Evolutionary conservation across 2,888 invertebrate genomes (phyloP), one percentile per base, ranked within the genome.

Genomic region (Drosophila hamatofila): DNA sequence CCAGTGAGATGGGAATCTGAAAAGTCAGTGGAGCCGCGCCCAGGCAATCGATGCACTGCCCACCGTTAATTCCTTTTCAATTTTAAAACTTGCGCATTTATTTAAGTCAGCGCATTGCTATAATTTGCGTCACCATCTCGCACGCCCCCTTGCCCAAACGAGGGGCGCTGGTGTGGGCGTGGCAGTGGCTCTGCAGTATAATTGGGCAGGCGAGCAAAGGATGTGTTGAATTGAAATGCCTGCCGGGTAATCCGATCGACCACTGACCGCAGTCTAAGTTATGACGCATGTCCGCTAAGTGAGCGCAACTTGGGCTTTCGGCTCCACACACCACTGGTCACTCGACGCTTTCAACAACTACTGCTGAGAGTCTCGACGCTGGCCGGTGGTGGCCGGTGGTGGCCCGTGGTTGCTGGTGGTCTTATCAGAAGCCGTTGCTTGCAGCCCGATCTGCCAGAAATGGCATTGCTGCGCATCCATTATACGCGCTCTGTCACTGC

Each of bases 371-470:
- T 16, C 59, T 51, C 30, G 46, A 25, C n/a, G n/a, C n/a, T n/a
- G n/a, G n/a, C n/a, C n/a, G n/a, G n/a, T 8, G 21, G 54, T 8
- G n/a, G n/a, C n/a, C n/a, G 33, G 14, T 23, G 46, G 46, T 46
- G 48, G 27, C 27, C 48, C n/a, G 18, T 49, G 41, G 59, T 56
- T 69, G 80, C 55, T 80, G 91, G 92, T 92, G 92, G 92, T 91
- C 92, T 92, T 92, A 92, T 92, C 92, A 90, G 92, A 91, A 92
- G 92, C 92, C 91, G 81, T 80, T 79, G 88, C 83, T 75, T 78
- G 80, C 87, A 82, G 78, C 77, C 81, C 81, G 74, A 81, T 72
- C 83, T 91, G 91, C 91, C 91, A 89, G 73, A 87, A 90, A 80
- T 87, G 84, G 82, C 88, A 82, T 87, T 88, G 88, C 79, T 70